Evolutionary conservation across 2,113 vertebrate species (phyloP), one percentile per base, ranked within the genome.

Genomic region (Ondatra zibethicus): DNA sequence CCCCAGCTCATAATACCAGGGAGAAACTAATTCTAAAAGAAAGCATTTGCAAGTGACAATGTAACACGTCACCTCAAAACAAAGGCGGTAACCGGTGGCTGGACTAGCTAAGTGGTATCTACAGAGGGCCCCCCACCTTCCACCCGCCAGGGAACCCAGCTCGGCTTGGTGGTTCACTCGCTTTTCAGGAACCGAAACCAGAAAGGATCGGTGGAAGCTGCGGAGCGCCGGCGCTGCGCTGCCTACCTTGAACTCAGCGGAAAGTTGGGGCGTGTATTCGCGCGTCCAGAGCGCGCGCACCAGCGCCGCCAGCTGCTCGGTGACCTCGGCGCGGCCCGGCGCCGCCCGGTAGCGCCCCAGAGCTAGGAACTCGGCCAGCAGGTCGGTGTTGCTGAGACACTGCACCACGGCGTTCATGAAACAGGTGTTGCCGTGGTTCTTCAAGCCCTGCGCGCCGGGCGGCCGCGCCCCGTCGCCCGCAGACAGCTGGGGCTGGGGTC

Each of bases 391-490:
- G 98, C 99, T 99, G 96, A 99, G 99, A 97, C 99, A 99, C 98
- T 99, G 99, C 88, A 99, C 99, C 98, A 99, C 99, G 7, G 99
- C 99, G 98, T 99, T 99, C 99, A 99, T 99, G 98, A 99, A 99
- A 95, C 99, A 99, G 98, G 99, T 99, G 99, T 99, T 99, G 25
- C 99, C 99, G 97, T 99, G 99, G 98, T 99, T 99, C 98, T 99
- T 99, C 97, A 99, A 98, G 31, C 99, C 99, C 98, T 99, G 99
- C 61, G 98, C 99, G 4, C 99, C 99, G 13, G 99, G 99, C 31
- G 99, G 99, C 96, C 99, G 99, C 97, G 98, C 98, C 68, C 99
- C 99, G 88, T 99, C 99, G 97, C 98, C 98, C 85, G 98, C 98
- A 94, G 98, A 97, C 55, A 94, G 85, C 75, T 98, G 99, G 96